Evolutionary conservation across 2,113 vertebrate species (phyloP).

Genomic region (Bufo gargarizans): DNA sequence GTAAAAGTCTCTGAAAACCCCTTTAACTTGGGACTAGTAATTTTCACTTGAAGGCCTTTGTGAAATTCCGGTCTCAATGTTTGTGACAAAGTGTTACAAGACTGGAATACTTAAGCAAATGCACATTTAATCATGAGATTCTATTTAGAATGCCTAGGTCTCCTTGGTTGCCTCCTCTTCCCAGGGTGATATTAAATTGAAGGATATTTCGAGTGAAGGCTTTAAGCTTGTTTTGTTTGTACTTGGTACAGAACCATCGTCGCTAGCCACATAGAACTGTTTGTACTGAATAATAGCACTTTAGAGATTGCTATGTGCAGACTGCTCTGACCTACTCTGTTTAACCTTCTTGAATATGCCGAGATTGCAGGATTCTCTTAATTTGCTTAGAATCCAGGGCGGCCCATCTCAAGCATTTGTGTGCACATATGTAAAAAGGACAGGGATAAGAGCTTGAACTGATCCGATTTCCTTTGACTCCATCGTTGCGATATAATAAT

Average conservation of each 20-base stretch:
- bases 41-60: background rate
- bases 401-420: background rate
- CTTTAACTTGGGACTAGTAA: background rate
- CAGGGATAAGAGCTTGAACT: background rate
- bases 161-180: conserved; percentile 46
- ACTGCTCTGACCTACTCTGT: conserved; percentile 46
- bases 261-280: conserved; percentile 33
- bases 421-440: conserved; percentile 46
- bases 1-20: too few species aligned
- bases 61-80: background rate
- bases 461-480: conserved; percentile 11
- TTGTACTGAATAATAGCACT: conserved; percentile 55
- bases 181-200: conserved; percentile 50
- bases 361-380: conserved; percentile 50
- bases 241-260: conserved; percentile 31
- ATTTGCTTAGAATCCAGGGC: conserved; percentile 51
- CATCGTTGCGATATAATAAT: background rate
- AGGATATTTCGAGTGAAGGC: conserved; percentile 37
- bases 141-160: conserved; percentile 6
- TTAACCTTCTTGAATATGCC: conserved; percentile 59
- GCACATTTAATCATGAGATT: conserved; percentile 14
- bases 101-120: background rate
- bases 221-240: conserved; percentile 57
- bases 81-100: background rate
- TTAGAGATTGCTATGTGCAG: conserved; percentile 53